phyloP scores from a whole-genome alignment of 2,888 invertebrate genomes.

The Seladonia tumulorum region DNA sequence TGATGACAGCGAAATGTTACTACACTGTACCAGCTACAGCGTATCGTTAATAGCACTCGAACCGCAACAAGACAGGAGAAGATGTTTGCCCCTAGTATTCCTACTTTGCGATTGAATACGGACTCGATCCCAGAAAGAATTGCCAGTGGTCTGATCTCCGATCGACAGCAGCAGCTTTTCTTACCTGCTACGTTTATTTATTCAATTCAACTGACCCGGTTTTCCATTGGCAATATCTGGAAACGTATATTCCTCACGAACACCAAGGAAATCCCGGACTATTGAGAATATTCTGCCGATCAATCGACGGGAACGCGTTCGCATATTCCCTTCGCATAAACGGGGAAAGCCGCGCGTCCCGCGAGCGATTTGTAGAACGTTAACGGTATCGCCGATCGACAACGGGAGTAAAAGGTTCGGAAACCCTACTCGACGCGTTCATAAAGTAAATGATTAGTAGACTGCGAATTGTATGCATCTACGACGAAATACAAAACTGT shows the following conservation, averaged over 20 bases:
- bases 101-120: not conserved
- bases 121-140: not conserved
- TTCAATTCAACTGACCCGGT: constrained; percentile 9
- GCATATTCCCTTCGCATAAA: not conserved
- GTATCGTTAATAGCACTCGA: not conserved
- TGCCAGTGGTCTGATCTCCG: not conserved
- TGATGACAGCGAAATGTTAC: not conserved
- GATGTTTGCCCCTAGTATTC: not conserved
- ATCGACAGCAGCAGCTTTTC: constrained; percentile 6
- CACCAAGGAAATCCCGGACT: not conserved
- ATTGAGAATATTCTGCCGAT: constrained; percentile 3
- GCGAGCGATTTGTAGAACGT: not conserved
- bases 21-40: not conserved
- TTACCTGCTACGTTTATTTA: not conserved
- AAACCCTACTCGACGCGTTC: not conserved
- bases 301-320: not conserved
- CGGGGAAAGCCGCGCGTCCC: too few species aligned
- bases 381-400: not conserved
- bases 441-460: too few species aligned
- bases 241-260: not conserved
- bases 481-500: too few species aligned
- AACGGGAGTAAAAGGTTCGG: not conserved
- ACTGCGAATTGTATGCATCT: too few species aligned
- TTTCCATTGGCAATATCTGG: constrained; percentile 17
- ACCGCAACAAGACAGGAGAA: not conserved